Percentiles rank a stretch among this genome's conserved stretches.
Conservation (phyloP, 2,113 vertebrate genomes). For the Aviceda subcristata region DNA sequence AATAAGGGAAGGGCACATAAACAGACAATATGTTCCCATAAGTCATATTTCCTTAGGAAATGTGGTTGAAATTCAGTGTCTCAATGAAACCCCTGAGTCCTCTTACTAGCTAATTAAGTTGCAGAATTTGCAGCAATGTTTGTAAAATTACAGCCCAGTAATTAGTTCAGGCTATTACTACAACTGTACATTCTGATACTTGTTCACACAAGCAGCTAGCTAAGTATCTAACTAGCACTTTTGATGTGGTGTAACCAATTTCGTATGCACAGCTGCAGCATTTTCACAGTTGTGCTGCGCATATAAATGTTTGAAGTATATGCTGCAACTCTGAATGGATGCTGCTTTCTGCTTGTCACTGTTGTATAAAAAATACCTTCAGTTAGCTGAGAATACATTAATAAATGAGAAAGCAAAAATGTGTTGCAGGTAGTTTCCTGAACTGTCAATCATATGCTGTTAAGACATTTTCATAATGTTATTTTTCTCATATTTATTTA, state of each 20-base stretch:
- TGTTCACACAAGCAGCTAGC: background rate
- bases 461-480: background rate
- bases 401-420: background rate
- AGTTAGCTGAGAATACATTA: background rate
- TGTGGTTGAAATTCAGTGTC: background rate
- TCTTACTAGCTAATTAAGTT: background rate
- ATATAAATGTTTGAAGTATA: background rate
- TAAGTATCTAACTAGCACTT: background rate
- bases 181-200: background rate
- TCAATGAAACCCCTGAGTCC: background rate
- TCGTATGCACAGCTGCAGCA: background rate
- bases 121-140: background rate
- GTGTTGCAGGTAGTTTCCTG: background rate
- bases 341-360: background rate
- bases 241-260: background rate
- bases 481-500: background rate
- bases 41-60: background rate
- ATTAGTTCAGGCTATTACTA: background rate
- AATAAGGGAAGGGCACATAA: background rate
- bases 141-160: background rate
- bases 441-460: background rate
- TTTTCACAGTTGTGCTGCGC: background rate
- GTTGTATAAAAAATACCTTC: background rate
- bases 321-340: background rate
- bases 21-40: rapidly evolving